Base-by-base conservation (phyloP, 2,113 vertebrate genomes). In the Platysteira castanea region DNA sequence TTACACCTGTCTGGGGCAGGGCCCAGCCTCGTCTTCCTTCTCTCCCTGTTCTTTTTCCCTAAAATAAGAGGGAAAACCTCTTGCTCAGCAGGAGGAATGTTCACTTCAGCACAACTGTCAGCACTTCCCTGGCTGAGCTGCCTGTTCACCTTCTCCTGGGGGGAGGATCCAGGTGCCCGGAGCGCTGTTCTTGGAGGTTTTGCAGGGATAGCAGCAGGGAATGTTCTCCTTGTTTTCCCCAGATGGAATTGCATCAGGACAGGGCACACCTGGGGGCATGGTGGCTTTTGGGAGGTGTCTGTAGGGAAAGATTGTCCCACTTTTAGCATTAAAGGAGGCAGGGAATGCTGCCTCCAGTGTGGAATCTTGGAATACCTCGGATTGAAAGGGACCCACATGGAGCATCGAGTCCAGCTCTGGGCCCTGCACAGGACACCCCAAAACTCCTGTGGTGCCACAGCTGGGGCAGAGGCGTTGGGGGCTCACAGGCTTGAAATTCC, bases 401-500 rank as follows among this genome's bases (percentile, higher is more conserved):
- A 47, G 4, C 63, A 10, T 14, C 0, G 3, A 24, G n/a, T 49
- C 18, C 69, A n/a, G 0, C 39, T 26, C 39, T 11, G 1, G 4
- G 60, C 26, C 35, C 44, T 8, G 22, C 46, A 22, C 37, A 3
- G 64, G 15, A 1, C 41, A 30, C 15, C 49, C 57, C 3, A 30
- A 11, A 17, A n/a, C 13, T 28, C 28, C 59, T 35, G n/a, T 18
- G 56, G 2, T 26, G 28, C 14, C 27, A 6, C 10, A 64, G 49
- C 47, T 20, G 33, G 59, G 24, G 10, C 15, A 50, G 31, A 64
- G 54, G 23, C 2, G 0, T 1, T 33, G 71, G 50, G 56, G 2
- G 7, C 46, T 61, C 46, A 1, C 27, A n/a, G 74, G 50, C 8
- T 0, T 4, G 21, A 30, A 33, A 39, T 44, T 31, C 7, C 0